These are phyloP conservation scores for Oncorhynchus nerka DNA, from an alignment of 2,113 vertebrate species.

Conservation along the genomic window DNA sequence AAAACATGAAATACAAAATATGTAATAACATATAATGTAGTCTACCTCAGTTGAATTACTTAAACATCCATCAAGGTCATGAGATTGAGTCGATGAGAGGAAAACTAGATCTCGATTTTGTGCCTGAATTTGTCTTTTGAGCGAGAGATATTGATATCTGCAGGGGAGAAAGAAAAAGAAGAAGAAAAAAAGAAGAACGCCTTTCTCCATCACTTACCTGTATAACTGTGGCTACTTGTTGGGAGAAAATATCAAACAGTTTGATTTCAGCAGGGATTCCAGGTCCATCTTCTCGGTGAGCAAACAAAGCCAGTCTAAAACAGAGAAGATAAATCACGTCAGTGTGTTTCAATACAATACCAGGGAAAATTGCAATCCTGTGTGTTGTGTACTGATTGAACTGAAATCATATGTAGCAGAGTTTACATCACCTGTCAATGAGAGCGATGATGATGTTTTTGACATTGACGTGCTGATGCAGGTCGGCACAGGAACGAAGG, in stretches of 20 bases:
- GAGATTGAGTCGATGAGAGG: no score
- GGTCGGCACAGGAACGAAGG: slow-evolving; percentile 93
- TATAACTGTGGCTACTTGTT: slow-evolving; percentile 98
- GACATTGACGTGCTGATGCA: slow-evolving; percentile 97
- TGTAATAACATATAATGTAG: background rate
- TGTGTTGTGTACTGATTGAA: background rate
- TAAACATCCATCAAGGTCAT: no score
- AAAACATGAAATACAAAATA: background rate
- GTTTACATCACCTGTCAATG: slow-evolving; percentile 86
- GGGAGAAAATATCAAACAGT: slow-evolving; percentile 98
- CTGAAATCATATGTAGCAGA: background rate
- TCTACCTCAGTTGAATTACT: no score
- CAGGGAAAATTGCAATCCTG: background rate
- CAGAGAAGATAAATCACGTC: background rate
- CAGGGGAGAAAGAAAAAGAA: background rate
- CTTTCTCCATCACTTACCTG: slow-evolving; percentile 72
- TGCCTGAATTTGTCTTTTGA: no score
- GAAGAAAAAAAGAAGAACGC: background rate
- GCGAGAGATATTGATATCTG: no score
- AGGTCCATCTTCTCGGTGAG: slow-evolving; percentile 96
- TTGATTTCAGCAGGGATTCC: slow-evolving; percentile 97
- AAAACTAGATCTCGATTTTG: no score
- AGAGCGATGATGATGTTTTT: slow-evolving; percentile 99
- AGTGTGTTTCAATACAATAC: background rate
- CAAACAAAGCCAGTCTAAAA: slow-evolving; percentile 90